Evolutionary conservation across 2,888 invertebrate species (phyloP).

Genomic region (Cheiracanthium punctorium): DNA sequence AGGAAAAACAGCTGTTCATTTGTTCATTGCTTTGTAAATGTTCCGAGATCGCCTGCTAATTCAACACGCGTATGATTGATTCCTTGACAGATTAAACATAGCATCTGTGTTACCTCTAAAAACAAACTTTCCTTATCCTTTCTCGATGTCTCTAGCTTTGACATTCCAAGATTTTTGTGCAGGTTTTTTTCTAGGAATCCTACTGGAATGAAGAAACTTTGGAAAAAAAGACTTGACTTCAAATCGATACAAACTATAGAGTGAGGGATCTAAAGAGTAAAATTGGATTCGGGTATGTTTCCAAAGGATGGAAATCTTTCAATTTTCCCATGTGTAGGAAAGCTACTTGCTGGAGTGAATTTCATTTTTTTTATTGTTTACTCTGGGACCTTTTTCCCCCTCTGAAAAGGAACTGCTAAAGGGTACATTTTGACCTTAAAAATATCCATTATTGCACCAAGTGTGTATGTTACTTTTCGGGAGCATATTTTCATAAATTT

Average conservation of each 20-base stretch:
- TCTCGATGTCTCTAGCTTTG: background rate
- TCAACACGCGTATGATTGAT: too few species aligned
- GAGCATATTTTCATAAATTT: too few species aligned
- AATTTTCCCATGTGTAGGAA: conserved; percentile 1
- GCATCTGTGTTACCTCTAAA: background rate
- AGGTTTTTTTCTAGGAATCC: background rate
- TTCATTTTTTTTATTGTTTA: background rate
- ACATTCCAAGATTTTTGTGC: background rate
- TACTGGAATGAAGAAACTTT: background rate
- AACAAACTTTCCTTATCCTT: background rate
- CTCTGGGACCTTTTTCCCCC: background rate
- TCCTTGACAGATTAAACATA: too few species aligned
- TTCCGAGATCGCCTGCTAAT: too few species aligned
- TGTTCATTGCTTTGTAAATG: too few species aligned
- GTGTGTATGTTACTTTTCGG: too few species aligned
- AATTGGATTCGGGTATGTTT: conserved; percentile 4
- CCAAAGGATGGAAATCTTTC: background rate
- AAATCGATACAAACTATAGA: background rate
- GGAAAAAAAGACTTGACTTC: background rate
- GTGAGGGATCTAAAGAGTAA: background rate
- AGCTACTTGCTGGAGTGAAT: background rate
- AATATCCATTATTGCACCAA: too few species aligned
- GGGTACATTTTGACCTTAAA: background rate
- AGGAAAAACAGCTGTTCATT: too few species aligned
- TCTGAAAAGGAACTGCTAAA: background rate